These are phyloP conservation scores for Cataglyphis livida DNA, from an alignment of 2,888 invertebrate species.

Conservation along the genomic window DNA sequence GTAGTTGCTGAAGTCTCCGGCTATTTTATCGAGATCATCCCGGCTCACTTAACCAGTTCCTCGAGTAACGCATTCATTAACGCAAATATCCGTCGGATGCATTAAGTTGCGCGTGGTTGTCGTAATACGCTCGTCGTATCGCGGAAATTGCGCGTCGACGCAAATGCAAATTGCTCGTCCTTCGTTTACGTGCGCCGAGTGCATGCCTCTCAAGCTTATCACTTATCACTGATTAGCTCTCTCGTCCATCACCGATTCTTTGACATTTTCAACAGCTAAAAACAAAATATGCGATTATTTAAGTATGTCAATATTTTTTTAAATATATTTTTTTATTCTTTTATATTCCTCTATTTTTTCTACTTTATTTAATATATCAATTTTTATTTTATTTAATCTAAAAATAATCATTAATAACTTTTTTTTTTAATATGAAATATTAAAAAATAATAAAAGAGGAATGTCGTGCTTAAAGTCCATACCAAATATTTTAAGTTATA, in stretches of 20 bases:
- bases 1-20: constrained; percentile 5
- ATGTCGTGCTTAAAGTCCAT: background rate
- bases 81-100: constrained; percentile 70
- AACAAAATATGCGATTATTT: background rate
- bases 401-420: background rate
- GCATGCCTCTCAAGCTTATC: constrained; percentile 41
- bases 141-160: constrained; percentile 64
- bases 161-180: constrained; percentile 54
- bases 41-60: constrained; percentile 61
- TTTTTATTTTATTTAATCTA: constrained; percentile 5
- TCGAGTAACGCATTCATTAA: constrained; percentile 67
- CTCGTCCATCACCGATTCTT: constrained; percentile 22
- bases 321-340: background rate
- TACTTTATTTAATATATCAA: background rate
- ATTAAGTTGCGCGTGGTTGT: constrained; percentile 59
- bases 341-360: background rate
- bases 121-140: constrained; percentile 60
- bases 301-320: background rate
- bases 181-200: constrained; percentile 13
- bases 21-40: constrained; percentile 65
- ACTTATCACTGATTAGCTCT: constrained; percentile 36
- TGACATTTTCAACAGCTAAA: background rate
- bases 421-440: background rate
- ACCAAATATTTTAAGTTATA: background rate
- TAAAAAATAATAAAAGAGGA: background rate